Percentiles rank a stretch among this genome's conserved stretches.
These are phyloP conservation scores for Diadumene lineata DNA, from an alignment of 92 coral and sea anemone species.

Conservation along the genomic window DNA sequence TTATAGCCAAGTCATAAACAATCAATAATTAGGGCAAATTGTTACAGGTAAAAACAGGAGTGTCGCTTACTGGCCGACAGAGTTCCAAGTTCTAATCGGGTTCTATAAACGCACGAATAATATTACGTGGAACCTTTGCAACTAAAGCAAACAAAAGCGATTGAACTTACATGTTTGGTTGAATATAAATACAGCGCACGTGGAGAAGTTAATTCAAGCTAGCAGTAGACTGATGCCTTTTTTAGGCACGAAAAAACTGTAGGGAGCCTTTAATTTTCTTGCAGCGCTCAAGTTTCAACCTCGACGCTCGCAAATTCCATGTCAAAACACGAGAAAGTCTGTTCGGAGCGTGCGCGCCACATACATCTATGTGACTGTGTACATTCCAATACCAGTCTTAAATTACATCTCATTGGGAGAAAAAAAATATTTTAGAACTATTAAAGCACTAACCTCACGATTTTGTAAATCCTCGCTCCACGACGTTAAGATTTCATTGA, in stretches of 20 bases:
- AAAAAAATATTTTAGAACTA: neutral
- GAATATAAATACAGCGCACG: slow-evolving; percentile 51
- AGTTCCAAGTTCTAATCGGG: slow-evolving; percentile 8
- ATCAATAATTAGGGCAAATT: neutral
- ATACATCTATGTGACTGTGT: slow-evolving; percentile 23
- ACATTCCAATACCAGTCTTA: slow-evolving; percentile 30
- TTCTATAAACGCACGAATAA: slow-evolving; percentile 2
- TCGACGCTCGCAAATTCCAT: slow-evolving; percentile 27
- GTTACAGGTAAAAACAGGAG: neutral
- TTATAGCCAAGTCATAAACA: slow-evolving; percentile 12
- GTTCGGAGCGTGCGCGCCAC: slow-evolving; percentile 30
- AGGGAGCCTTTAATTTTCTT: slow-evolving; percentile 24
- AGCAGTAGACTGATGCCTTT: slow-evolving; percentile 13
- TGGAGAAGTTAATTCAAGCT: slow-evolving; percentile 31
- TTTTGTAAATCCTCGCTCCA: slow-evolving; percentile 9
- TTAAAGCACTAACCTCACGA: slow-evolving; percentile 10
- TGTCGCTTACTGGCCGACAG: slow-evolving; percentile 19
- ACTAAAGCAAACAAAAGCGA: slow-evolving; percentile 41
- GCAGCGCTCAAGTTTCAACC: slow-evolving; percentile 32
- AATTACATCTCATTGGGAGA: slow-evolving; percentile 27
- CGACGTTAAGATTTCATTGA: neutral
- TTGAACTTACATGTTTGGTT: slow-evolving; percentile 61
- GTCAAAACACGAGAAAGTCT: slow-evolving; percentile 23
- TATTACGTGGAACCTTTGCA: slow-evolving; percentile 19
- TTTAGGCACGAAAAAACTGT: slow-evolving; percentile 13